These are phyloP conservation scores for Pseudomyrmex flavicornis DNA, from an alignment of 1,140 invertebrate species.

Conservation along the genomic window DNA sequence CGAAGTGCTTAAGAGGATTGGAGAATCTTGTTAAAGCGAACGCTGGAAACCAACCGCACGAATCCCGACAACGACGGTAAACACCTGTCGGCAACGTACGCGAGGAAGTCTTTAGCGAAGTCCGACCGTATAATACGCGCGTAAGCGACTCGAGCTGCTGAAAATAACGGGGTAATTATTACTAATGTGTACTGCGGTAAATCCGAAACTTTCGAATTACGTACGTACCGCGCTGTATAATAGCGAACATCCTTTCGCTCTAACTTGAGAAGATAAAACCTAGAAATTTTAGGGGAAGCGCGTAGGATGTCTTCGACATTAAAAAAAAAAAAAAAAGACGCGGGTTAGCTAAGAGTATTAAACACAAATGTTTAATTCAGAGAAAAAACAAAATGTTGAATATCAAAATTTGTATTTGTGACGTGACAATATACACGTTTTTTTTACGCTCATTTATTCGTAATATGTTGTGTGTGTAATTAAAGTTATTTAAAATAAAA, in stretches of 20 bases:
- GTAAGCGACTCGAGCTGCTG: slow-evolving; percentile 33
- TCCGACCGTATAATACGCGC: slow-evolving; percentile 36
- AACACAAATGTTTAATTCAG: not conserved
- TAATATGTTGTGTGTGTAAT: not conserved
- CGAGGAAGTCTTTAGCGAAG: slow-evolving; percentile 49
- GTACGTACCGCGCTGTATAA: not conserved
- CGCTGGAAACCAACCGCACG: slow-evolving; percentile 79
- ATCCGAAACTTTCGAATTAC: slow-evolving; percentile 28
- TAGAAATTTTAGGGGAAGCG: not conserved
- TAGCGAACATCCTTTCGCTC: not conserved
- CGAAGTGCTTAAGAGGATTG: slow-evolving; percentile 80
- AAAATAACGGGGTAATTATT: slow-evolving; percentile 50
- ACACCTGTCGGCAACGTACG: slow-evolving; percentile 39
- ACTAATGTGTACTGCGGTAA: slow-evolving; percentile 19
- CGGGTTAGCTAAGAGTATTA: too few relatives aligned
- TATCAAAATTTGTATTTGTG: not conserved
- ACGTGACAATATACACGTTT: not conserved
- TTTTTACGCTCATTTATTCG: not conserved
- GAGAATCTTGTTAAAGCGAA: slow-evolving; percentile 81
- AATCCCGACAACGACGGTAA: slow-evolving; percentile 78
- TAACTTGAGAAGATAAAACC: not conserved
- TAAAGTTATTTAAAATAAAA: not conserved
- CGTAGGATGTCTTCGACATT: not conserved
- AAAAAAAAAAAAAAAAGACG: not conserved
- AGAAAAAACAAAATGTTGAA: too few relatives aligned